These are phyloP conservation scores for Agrochola litura DNA, from an alignment of 2,888 invertebrate species.

Conservation along the genomic window DNA sequence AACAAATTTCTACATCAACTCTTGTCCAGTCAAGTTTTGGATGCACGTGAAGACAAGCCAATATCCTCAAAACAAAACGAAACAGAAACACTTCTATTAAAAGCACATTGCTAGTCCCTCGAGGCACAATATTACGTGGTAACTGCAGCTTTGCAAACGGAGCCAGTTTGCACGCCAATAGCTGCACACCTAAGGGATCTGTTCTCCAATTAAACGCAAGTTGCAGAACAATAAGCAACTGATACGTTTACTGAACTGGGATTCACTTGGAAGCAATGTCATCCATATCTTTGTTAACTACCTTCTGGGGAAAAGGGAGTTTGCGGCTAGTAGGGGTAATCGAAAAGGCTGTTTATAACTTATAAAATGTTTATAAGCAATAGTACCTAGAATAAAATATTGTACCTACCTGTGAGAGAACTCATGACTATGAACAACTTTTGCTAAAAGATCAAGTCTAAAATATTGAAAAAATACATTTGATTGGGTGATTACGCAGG, in stretches of 20 bases:
- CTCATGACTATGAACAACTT: neutral
- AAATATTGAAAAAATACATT: neutral
- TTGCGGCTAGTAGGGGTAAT: neutral
- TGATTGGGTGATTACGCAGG: neutral
- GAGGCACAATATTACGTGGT: conserved; percentile 14
- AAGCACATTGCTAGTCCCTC: conserved; percentile 6
- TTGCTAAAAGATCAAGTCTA: no score
- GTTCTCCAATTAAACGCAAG: conserved; percentile 50
- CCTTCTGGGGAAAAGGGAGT: conserved; percentile 19
- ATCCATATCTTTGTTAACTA: conserved; percentile 22
- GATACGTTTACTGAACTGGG: conserved; percentile 36
- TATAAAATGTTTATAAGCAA: neutral
- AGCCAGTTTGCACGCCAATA: conserved; percentile 26
- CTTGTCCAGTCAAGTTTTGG: neutral
- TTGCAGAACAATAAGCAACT: conserved; percentile 53
- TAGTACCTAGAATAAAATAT: no score
- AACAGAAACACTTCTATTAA: conserved; percentile 24
- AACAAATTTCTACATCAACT: neutral
- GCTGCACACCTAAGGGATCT: conserved; percentile 37
- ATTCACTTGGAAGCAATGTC: conserved; percentile 35
- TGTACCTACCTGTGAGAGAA: neutral
- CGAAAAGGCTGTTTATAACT: neutral
- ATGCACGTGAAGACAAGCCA: neutral
- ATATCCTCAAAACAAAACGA: conserved; percentile 19
- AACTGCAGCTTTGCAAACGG: conserved; percentile 27